These are phyloP conservation scores for Catamblyrhynchus diadema DNA, from an alignment of 2,797 vertebrate genomes.

Conservation along the genomic window DNA sequence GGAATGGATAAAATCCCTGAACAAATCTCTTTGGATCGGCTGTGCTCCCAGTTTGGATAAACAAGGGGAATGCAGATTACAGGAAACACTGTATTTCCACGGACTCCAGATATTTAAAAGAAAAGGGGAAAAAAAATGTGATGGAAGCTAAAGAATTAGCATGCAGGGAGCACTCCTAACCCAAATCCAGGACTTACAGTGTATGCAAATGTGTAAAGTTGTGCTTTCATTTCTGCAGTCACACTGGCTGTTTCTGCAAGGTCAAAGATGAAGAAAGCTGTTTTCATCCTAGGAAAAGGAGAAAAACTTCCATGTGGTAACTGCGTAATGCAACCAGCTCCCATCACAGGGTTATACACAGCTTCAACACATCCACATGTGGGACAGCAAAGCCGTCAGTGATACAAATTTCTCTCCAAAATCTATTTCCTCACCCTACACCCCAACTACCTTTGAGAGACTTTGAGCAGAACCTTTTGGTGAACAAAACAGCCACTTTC, in stretches of 20 bases:
- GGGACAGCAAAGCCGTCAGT: background rate
- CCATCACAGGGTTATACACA: background rate
- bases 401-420: background rate
- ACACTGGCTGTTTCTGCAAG: conserved; percentile 80
- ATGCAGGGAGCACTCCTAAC: background rate
- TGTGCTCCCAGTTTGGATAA: background rate
- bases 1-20: conserved; percentile 31
- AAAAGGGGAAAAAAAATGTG: fast-evolving
- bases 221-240: conserved; percentile 57
- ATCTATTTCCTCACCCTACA: background rate
- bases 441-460: background rate
- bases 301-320: conserved; percentile 17
- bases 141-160: background rate
- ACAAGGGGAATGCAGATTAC: background rate
- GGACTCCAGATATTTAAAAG: background rate
- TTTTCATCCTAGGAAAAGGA: conserved; percentile 89
- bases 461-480: background rate
- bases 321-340: background rate
- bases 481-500: background rate
- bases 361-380: fast-evolving
- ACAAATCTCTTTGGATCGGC: conserved; percentile 13
- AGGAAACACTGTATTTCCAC: fast-evolving
- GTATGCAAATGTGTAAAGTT: conserved; percentile 72
- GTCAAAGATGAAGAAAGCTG: conserved; percentile 95
- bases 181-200: conserved; percentile 38